Percentiles rank a stretch among this genome's conserved stretches.
Conservation (phyloP, 2,797 vertebrate species). For the Phalloptychus januarius region DNA sequence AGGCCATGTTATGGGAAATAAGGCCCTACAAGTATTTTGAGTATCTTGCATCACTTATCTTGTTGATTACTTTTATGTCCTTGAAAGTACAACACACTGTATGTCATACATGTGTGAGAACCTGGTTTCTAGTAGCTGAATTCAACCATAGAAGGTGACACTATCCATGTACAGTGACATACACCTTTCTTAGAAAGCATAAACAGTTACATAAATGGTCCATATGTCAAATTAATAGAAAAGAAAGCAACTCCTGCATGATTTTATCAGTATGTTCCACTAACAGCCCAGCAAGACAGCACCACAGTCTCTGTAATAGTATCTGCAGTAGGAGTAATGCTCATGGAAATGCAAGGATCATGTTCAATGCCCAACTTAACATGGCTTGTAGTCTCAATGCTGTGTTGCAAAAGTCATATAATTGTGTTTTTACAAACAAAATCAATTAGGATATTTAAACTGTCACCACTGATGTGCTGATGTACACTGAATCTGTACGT, state of each 20-base stretch:
- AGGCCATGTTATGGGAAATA: constrained; percentile 58
- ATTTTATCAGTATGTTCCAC: background rate
- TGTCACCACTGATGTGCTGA: background rate
- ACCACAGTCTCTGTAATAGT: constrained; percentile 6
- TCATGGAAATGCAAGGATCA: constrained; percentile 39
- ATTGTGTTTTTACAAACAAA: background rate
- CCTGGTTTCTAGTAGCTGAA: constrained; percentile 12
- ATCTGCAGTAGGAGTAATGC: constrained; percentile 27
- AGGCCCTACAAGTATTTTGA: constrained; percentile 43
- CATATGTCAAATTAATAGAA: background rate
- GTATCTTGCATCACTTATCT: constrained; percentile 65
- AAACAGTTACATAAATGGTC: background rate
- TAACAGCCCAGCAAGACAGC: constrained; percentile 7
- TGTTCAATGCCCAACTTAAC: constrained; percentile 23
- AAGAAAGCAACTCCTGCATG: constrained; percentile 6
- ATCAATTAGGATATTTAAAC: background rate
- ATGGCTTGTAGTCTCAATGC: background rate
- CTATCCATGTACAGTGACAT: background rate
- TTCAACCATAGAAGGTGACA: background rate
- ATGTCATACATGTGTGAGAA: constrained; percentile 8
- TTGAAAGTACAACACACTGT: constrained; percentile 61
- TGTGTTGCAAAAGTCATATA: background rate
- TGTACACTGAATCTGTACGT: constrained; percentile 10
- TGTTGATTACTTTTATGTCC: constrained; percentile 52
- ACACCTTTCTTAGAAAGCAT: background rate